A percentile compares a stretch with the other conserved stretches of the same genome.
Conservation (phyloP, 2,113 vertebrate species). For the Bubo bubo region DNA sequence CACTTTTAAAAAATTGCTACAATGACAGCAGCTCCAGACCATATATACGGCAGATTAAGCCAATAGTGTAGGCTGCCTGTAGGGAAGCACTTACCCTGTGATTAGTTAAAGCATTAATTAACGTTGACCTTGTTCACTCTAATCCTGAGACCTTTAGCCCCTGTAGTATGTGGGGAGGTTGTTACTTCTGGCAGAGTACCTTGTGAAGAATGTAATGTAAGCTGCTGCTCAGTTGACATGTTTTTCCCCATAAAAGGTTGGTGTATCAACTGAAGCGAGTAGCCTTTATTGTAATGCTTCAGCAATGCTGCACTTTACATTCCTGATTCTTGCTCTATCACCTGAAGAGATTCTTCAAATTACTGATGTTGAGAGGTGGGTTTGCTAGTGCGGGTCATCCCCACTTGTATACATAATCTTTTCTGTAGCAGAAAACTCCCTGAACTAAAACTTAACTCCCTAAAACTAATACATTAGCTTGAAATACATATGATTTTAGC, state of each 20-base stretch:
- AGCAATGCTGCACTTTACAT: neutral
- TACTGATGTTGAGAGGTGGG: neutral
- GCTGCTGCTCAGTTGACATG: neutral
- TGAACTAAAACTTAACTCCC: too few species aligned
- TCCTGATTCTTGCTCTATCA: neutral
- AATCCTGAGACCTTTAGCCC: conserved; percentile 52
- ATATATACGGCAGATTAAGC: neutral
- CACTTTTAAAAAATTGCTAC: neutral
- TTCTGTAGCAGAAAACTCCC: neutral
- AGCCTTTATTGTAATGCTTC: neutral
- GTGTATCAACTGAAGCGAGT: neutral
- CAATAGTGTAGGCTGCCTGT: neutral
- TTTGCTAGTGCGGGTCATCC: conserved; percentile 15
- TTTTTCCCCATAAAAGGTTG: neutral
- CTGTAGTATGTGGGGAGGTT: neutral
- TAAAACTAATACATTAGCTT: neutral
- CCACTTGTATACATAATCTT: neutral
- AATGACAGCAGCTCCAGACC: neutral
- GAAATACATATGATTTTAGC: neutral
- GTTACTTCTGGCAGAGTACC: neutral
- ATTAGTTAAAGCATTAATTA: conserved; percentile 61
- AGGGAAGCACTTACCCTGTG: conserved; percentile 49
- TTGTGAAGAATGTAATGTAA: neutral
- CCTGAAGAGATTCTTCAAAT: neutral
- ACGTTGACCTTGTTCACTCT: conserved; percentile 56